These are phyloP conservation scores for Camponotus vicinus DNA, from an alignment of 1,140 invertebrate genomes.

Conservation along the genomic window DNA sequence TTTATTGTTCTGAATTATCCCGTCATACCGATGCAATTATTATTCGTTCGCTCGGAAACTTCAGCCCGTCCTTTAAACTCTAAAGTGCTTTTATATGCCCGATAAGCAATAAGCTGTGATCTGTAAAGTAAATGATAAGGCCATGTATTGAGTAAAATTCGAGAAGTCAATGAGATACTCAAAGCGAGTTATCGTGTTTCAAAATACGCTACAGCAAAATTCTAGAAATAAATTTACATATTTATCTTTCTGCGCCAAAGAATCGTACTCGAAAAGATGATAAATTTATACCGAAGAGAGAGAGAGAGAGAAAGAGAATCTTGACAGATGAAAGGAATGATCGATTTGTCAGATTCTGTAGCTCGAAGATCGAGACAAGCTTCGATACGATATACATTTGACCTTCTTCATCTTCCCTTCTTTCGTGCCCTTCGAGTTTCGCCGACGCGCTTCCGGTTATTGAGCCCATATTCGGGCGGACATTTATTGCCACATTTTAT, in stretches of 20 bases:
- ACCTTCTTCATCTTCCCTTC: conserved; percentile 28
- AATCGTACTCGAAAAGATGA: background rate
- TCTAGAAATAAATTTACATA: background rate
- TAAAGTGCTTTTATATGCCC: conserved; percentile 9
- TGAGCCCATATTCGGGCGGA: conserved; percentile 24
- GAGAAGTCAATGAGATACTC: background rate
- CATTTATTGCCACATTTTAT: conserved; percentile 59
- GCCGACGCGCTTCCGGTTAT: conserved; percentile 45
- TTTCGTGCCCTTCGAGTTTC: conserved; percentile 28
- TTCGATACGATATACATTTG: background rate
- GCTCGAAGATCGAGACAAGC: background rate
- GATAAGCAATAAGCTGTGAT: background rate
- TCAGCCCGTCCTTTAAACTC: background rate
- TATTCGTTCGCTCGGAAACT: conserved; percentile 61
- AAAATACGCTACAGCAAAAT: background rate
- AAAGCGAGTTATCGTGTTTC: background rate
- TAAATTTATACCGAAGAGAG: background rate
- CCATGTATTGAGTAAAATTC: background rate
- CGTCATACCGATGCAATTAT: conserved; percentile 66
- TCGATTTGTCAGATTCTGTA: background rate
- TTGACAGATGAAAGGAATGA: conserved; percentile 23
- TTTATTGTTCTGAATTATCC: conserved; percentile 75
- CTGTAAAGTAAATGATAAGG: background rate
- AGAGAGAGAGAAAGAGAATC: background rate
- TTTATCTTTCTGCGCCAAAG: background rate